These are phyloP conservation scores for Todus mexicanus DNA, from an alignment of 2,797 vertebrate genomes.

Conservation along the genomic window DNA sequence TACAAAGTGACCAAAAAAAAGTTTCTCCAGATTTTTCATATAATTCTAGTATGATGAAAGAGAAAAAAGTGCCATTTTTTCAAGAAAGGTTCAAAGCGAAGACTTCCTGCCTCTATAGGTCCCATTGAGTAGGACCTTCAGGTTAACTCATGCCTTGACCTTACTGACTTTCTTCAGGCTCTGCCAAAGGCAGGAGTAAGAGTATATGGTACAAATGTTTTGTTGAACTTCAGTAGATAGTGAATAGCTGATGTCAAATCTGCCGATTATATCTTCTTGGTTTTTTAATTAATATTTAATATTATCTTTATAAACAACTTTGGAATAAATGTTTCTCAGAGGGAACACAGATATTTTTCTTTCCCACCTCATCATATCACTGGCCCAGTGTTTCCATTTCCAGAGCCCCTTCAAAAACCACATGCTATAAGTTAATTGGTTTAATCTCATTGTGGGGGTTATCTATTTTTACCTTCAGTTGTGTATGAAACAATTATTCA, in stretches of 20 bases:
- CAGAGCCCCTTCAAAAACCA: background rate
- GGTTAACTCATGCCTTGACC: rapidly evolving
- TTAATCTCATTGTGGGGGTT: background rate
- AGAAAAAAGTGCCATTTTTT: background rate
- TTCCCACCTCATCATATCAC: background rate
- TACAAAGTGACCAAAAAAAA: background rate
- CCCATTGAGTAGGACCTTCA: background rate
- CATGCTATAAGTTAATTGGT: background rate
- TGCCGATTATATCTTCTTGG: background rate
- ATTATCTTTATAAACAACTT: background rate
- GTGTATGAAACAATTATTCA: background rate
- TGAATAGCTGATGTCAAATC: background rate
- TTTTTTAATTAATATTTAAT: background rate
- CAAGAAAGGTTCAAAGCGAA: background rate
- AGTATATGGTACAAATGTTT: background rate
- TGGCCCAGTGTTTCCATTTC: background rate
- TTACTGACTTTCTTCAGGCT: background rate
- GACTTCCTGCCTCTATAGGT: background rate
- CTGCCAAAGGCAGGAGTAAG: background rate
- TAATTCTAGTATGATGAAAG: background rate
- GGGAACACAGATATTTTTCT: background rate
- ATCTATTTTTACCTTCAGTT: conserved; percentile 21
- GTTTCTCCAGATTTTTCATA: background rate
- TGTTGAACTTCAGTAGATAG: background rate
- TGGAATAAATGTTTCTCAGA: background rate